Base-by-base conservation (phyloP, 2,797 vertebrate species). In the Urosaurus nigricauda region DNA sequence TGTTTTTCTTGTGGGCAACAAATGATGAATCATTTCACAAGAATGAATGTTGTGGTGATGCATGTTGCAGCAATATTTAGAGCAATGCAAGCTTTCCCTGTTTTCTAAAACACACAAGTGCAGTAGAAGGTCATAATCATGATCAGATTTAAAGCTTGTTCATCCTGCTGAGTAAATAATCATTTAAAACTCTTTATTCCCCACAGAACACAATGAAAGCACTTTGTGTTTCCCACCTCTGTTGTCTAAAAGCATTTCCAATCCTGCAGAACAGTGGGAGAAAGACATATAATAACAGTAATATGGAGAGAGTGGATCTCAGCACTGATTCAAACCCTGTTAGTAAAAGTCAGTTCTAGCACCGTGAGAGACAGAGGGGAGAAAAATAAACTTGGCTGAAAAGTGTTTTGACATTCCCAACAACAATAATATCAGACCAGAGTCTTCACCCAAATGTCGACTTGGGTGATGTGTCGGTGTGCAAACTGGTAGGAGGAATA, bases 121-220 rank as follows among this genome's bases (percentile, higher is more conserved):
- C 6, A 89, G 29, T 13, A 82, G 65, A 79, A 89, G 16, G 6
- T 56, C 43, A 84, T 71, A 90, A 83, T 37, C 26, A 82, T 43
- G 26, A 17, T 58, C 37, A 90, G 88, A 79, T 86, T 90, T 92
- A 87, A 75, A 93, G 51, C 0, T 32, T 0, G 56, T 73, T 51
- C 65, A 5, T 70, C 8, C 37, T 77, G 14, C 29, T 84, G 43
- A 82, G 26, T 47, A 37, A 90, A 40, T 11, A 0, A 82, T 83
- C 81, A 90, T 14, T 3, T 51, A 65, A 93, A 90, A 87, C 58
- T 1, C 0, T 86, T 56, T 90, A 47, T 90, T 89, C 85, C 7
- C 63, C 75, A 58, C 12, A 87, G 86, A 63, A 51, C 14, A 80
- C 0, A 32, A 90, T 35, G 4, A 0, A 86, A 86, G 56, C 63